Percentiles rank a stretch among this genome's conserved stretches.
These are phyloP conservation scores for Hycleus phaleratus DNA, from an alignment of 1,140 invertebrate genomes.

Conservation along the genomic window DNA sequence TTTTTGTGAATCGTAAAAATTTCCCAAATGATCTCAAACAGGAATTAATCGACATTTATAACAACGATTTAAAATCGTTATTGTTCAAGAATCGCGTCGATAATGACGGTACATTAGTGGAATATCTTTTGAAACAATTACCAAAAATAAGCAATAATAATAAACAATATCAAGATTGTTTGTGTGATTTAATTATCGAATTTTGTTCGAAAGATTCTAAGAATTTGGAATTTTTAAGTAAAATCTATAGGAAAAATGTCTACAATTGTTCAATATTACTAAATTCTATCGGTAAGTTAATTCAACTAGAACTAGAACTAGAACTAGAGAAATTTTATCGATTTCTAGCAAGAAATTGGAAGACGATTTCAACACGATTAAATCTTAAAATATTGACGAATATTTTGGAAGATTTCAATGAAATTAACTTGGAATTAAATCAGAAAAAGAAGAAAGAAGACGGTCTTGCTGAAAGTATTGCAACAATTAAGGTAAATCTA, in stretches of 20 bases:
- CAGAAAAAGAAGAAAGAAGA: slow-evolving; percentile 29
- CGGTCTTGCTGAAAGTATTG: slow-evolving; percentile 26
- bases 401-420: slow-evolving; percentile 18
- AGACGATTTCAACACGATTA: slow-evolving; percentile 4
- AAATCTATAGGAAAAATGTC: slow-evolving; percentile 47
- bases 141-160: slow-evolving; percentile 32
- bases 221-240: slow-evolving; percentile 48
- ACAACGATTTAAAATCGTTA: slow-evolving; percentile 37
- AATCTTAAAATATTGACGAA: background rate
- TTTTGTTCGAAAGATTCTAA: slow-evolving; percentile 45
- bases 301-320: too few relatives aligned
- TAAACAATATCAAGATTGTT: slow-evolving; percentile 39
- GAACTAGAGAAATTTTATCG: background rate
- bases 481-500: slow-evolving; percentile 26
- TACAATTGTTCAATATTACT: slow-evolving; percentile 43
- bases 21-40: slow-evolving; percentile 29
- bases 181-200: slow-evolving; percentile 40
- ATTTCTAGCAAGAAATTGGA: slow-evolving; percentile 18
- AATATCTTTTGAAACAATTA: slow-evolving; percentile 41
- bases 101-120: slow-evolving; percentile 36
- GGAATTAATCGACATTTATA: slow-evolving; percentile 23
- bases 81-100: slow-evolving; percentile 18
- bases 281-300: slow-evolving; percentile 43
- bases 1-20: slow-evolving; percentile 33
- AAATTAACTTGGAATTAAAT: slow-evolving; percentile 29